Evolutionary conservation across 2,888 invertebrate species (phyloP), one percentile per base, ranked within the genome.

Genomic region (Nycteola revayana): DNA sequence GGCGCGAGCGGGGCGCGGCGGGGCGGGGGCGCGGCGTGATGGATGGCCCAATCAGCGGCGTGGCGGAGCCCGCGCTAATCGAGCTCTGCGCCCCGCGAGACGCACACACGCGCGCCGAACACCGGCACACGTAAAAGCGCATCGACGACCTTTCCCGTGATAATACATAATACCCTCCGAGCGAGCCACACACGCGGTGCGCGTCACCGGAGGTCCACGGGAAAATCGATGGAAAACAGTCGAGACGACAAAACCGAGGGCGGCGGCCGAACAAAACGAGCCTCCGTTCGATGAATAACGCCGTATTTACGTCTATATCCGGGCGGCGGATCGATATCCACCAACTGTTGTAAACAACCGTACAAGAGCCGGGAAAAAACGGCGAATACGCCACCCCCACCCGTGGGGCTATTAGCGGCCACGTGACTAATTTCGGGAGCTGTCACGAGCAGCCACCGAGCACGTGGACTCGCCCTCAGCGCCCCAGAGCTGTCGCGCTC

Each of bases 11-110:
- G 79, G 84, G 74, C 63, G 71, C 51, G 65, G 67, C 60, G 61
- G 73, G 75, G 73, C 61, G 65, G 64, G 54, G 60, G 60, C 55
- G 58, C 21, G 21, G 21, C 21, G 75, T 87, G 89, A 89, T 90
- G 89, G 90, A 90, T 90, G 90, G 90, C 87, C 89, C 82, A 87
- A 86, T 86, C 85, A 81, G 84, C 86, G 80, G 82, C 84, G 78
- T 70, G 83, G 77, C 80, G 80, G 81, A 75, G 70, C 76, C 75
- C 83, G 78, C 79, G 81, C 84, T 85, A 86, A 81, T 83, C 83
- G 83, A 81, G 79, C 82, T 75, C 70, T 78, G 80, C 75, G 83
- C 77, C 77, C 75, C 71, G 80, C 68, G 74, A 73, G 66, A 66
- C 69, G 66, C 81, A 73, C 75, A 68, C 64, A 60, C 49, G 60